These are phyloP conservation scores for Megathymus violae DNA, from an alignment of 1,140 invertebrate genomes.

Conservation along the genomic window DNA sequence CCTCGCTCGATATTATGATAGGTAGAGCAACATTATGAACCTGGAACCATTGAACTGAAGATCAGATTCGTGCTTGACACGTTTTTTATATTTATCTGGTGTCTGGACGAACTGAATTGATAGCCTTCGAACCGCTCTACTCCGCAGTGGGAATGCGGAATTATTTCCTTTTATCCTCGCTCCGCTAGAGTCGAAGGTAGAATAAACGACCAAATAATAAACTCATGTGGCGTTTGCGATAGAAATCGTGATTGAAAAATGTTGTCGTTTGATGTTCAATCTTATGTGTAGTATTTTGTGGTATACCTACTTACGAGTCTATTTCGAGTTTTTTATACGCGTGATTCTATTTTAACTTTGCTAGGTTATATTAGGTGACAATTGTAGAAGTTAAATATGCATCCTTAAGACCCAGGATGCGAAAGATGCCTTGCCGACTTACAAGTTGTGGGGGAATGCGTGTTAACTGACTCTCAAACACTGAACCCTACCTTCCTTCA, in stretches of 20 bases:
- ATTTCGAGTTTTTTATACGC: no score
- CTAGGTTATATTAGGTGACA: no score
- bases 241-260: conserved; percentile 2
- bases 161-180: conserved; percentile 8
- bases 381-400: no score
- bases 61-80: background rate
- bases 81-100: background rate
- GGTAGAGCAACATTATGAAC: no score
- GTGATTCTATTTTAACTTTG: no score
- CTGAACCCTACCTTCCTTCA: no score
- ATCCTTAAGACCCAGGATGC: no score
- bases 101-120: conserved; percentile 2
- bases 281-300: background rate
- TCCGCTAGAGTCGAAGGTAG: background rate
- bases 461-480: no score
- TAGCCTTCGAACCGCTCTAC: background rate
- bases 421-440: no score
- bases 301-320: no score
- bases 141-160: conserved; percentile 8
- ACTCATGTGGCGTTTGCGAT: conserved; percentile 1
- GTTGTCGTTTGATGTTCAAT: background rate
- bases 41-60: background rate
- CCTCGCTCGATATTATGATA: no score
- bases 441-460: no score
- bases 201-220: conserved; percentile 4